phyloP scores from a whole-genome alignment of 2,888 invertebrate species.

The Dicranocentrus wangi region DNA sequence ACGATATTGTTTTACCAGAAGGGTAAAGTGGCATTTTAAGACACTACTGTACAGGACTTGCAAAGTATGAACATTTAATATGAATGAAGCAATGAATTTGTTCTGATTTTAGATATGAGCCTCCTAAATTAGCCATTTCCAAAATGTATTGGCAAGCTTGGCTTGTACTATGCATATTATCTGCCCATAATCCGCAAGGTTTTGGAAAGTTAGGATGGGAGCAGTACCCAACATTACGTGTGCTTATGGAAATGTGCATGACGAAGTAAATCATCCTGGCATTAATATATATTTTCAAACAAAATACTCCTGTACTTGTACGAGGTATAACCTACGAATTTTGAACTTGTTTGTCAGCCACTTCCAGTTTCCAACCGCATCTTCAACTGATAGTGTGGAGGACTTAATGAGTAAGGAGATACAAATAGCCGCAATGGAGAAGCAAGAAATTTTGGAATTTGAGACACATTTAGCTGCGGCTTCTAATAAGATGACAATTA shows the following conservation, averaged over 20 bases:
- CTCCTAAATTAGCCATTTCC: conserved; percentile 92
- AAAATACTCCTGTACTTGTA: background rate
- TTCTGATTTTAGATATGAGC: conserved; percentile 79
- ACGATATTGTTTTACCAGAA: conserved; percentile 89
- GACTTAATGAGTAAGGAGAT: conserved; percentile 81
- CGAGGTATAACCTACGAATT: no score
- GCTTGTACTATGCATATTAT: conserved; percentile 88
- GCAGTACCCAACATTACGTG: conserved; percentile 90
- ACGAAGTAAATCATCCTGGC: conserved; percentile 82
- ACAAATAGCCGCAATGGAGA: conserved; percentile 83
- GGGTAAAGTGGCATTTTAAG: conserved; percentile 78
- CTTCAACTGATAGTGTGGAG: conserved; percentile 78
- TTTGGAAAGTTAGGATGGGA: conserved; percentile 92
- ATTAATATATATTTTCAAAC: background rate
- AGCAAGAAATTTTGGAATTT: conserved; percentile 87
- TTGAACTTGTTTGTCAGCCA: no score
- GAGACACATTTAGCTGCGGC: conserved; percentile 94
- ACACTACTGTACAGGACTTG: background rate
- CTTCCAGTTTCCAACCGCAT: conserved; percentile 82
- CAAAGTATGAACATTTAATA: background rate
- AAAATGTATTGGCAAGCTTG: conserved; percentile 96
- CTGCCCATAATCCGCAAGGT: conserved; percentile 92
- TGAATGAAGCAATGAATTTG: conserved; percentile 19
- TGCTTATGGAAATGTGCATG: conserved; percentile 96
- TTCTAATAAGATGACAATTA: conserved; percentile 87